These are phyloP conservation scores for Melolontha melolontha DNA, from an alignment of 2,888 invertebrate genomes.

Conservation along the genomic window DNA sequence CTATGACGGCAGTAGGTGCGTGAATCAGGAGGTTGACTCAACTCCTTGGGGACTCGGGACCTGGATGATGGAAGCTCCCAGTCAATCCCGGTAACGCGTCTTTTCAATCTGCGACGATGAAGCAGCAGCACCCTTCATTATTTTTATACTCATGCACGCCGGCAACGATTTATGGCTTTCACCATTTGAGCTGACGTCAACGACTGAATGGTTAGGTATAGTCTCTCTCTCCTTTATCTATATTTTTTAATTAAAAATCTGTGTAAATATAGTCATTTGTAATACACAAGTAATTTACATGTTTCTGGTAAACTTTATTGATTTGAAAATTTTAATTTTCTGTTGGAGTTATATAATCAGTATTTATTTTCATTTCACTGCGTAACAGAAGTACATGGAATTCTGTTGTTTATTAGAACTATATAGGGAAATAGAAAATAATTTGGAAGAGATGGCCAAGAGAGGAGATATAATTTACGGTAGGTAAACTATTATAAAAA, in stretches of 20 bases:
- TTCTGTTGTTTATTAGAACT: too few species aligned
- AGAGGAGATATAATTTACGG: too few species aligned
- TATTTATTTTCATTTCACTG: too few species aligned
- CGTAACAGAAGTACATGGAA: too few species aligned
- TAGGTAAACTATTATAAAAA: too few species aligned
- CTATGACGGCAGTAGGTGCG: constrained; percentile 52
- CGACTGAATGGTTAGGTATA: constrained; percentile 29
- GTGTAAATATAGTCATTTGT: background rate
- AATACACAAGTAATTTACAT: constrained; percentile 1
- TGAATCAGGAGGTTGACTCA: constrained; percentile 60
- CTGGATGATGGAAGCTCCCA: constrained; percentile 64
- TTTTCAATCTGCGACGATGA: constrained; percentile 64
- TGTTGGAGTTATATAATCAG: too few species aligned
- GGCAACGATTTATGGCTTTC: constrained; percentile 50
- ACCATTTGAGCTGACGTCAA: constrained; percentile 35
- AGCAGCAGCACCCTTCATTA: constrained; percentile 60
- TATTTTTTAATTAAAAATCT: constrained; percentile 36
- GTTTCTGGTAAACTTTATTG: background rate
- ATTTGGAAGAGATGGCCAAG: too few species aligned
- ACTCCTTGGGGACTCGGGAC: constrained; percentile 60
- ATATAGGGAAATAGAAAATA: too few species aligned
- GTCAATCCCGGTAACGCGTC: constrained; percentile 65
- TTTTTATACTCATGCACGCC: constrained; percentile 52
- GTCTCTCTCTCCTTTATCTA: constrained; percentile 11
- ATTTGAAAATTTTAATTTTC: too few species aligned